phyloP scores from a whole-genome alignment of 2,113 vertebrate species.

The Nicator chloris region DNA sequence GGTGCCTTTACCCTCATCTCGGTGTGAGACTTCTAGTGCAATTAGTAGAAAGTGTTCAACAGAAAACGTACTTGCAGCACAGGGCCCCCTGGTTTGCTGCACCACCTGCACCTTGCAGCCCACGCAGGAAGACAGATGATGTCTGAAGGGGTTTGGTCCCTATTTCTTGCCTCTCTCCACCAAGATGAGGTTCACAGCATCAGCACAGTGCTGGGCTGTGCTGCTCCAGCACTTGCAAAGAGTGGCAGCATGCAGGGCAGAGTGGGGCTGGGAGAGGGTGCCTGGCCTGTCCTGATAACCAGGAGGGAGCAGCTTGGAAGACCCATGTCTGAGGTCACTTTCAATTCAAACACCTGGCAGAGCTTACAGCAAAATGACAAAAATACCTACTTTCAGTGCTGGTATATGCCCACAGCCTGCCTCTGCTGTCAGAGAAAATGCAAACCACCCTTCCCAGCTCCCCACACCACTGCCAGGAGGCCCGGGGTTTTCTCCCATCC shows the following conservation, averaged over 20 bases:
- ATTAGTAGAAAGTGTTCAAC: background rate
- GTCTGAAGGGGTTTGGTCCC: background rate
- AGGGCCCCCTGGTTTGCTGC: background rate
- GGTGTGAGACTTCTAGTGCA: background rate
- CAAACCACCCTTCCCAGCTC: background rate
- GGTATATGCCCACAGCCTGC: background rate
- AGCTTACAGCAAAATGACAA: background rate
- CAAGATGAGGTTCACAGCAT: background rate
- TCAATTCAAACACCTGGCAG: background rate
- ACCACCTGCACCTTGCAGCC: background rate
- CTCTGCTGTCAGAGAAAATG: background rate
- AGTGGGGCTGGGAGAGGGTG: background rate
- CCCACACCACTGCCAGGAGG: background rate
- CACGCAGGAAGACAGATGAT: rapidly evolving
- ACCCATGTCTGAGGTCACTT: background rate
- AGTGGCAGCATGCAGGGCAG: background rate
- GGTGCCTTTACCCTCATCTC: background rate
- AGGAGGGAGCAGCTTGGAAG: background rate
- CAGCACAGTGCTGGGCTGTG: background rate
- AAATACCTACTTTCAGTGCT: background rate
- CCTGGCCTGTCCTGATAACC: background rate
- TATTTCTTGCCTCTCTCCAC: background rate
- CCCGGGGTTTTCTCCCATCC: background rate
- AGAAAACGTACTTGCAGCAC: background rate
- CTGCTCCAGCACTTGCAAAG: background rate